Evolutionary conservation across 2,797 vertebrate genomes (phyloP).

Genomic region (Spatula clypeata): DNA sequence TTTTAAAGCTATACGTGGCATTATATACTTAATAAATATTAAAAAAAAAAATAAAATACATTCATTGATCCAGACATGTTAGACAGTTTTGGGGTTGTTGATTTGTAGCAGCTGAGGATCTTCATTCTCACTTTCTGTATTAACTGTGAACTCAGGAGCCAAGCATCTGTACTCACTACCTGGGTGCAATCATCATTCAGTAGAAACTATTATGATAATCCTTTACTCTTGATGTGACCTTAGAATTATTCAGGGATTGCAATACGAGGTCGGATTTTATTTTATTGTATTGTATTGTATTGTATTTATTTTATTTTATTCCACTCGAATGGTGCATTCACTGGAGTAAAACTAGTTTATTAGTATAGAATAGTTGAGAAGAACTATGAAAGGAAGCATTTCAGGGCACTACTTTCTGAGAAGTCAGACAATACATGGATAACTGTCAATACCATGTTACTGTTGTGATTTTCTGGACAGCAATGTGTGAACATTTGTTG

Average conservation of each 20-base stretch:
- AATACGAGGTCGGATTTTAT: background rate
- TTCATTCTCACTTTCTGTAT: background rate
- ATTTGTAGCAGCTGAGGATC: background rate
- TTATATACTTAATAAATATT: constrained; percentile 5
- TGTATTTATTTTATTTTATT: background rate
- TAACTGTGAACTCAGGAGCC: background rate
- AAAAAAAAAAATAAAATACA: background rate
- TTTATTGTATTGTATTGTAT: too few species aligned
- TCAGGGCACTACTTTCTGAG: background rate
- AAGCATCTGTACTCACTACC: background rate
- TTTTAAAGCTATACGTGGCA: background rate
- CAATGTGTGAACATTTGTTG: background rate
- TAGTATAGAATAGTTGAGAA: background rate
- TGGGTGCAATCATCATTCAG: background rate
- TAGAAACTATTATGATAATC: background rate
- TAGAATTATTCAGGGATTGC: background rate
- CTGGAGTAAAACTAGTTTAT: background rate
- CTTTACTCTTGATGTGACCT: background rate
- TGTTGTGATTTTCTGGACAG: background rate
- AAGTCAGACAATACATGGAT: background rate
- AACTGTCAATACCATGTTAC: background rate
- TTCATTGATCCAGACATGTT: background rate
- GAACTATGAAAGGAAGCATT: background rate
- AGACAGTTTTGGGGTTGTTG: background rate
- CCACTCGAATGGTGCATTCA: background rate